Evolutionary conservation across 2,797 vertebrate genomes (phyloP), one percentile per base, ranked within the genome.

Genomic region (Gallinago stenura): DNA sequence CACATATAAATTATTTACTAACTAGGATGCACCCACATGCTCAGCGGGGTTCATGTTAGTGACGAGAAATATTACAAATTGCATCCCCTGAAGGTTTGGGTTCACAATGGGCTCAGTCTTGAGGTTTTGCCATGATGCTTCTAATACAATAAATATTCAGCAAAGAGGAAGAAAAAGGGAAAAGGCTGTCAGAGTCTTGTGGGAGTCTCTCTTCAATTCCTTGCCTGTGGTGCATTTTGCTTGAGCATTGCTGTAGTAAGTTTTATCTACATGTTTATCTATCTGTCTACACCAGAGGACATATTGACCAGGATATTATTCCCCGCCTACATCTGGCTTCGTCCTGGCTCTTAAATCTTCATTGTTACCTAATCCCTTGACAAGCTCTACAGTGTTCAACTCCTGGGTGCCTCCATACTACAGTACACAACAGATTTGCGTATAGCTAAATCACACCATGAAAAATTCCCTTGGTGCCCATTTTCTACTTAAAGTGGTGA

Each of bases 211-310:
- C 60, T 91, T 87, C 81, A 71, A 5, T 89, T 95, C 75, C n/a
- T 94, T 89, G 90, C 83, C 89, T 54, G 33, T 77, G 64, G 53
- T 84, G 30, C 61, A 41, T 79, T 96, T 92, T 91, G 24, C 64
- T 85, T 91, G 81, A 92, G 61, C 60, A 41, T 33, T 65, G 57
- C 78, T 80, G 10, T 68, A 64, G 39, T 17, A 73, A 73, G 83
- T 89, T 96, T 95, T 96, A 96, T 92, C 81, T 95, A 70, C 71
- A 61, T 94, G 81, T 97, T 97, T 95, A 94, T 94, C 60, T 94
- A 73, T 61, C 75, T 93, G 87, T 83, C 95, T 96, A 30, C 78
- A 91, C 45, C 33, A 57, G 81, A 77, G 87, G 78, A 96, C 95
- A 89, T 93, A 93, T 91, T 85, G 95, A 96, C 75, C 75, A 37